Conservation (phyloP, 2,888 invertebrate genomes). For the Hydropsyche betteni region DNA sequence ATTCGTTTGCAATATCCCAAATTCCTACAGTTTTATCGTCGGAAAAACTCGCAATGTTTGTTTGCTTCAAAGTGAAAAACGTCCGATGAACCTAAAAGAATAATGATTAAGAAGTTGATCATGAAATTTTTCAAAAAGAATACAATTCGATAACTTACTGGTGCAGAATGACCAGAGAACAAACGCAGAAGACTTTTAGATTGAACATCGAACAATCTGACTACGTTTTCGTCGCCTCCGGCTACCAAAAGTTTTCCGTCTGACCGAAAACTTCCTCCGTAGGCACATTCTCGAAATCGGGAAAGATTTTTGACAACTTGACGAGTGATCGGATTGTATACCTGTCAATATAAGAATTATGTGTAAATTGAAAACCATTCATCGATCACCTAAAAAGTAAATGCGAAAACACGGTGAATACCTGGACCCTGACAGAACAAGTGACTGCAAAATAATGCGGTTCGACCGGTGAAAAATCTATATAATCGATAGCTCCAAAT, state of each 20-base stretch:
- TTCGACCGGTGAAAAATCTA: conserved; percentile 89
- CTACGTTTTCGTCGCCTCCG: conserved; percentile 88
- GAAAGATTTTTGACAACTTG: conserved; percentile 83
- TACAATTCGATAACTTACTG: conserved; percentile 61
- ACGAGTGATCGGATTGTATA: conserved; percentile 88
- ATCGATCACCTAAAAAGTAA: too few species aligned
- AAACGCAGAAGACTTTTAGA: conserved; percentile 83
- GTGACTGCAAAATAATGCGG: conserved; percentile 94
- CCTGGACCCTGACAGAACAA: conserved; percentile 86
- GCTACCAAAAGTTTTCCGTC: conserved; percentile 87
- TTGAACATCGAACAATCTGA: conserved; percentile 88
- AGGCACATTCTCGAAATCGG: conserved; percentile 83
- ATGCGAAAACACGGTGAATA: conserved; percentile 51
- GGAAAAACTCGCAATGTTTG: conserved; percentile 85
- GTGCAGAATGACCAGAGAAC: conserved; percentile 84
- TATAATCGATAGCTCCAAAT: conserved; percentile 89
- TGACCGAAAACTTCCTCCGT: conserved; percentile 83
- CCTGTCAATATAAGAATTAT: conserved; percentile 59
- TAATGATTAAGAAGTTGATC: too few species aligned
- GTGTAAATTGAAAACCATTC: neutral
- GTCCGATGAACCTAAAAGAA: conserved; percentile 76
- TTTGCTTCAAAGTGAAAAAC: conserved; percentile 80
- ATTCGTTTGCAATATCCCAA: conserved; percentile 93
- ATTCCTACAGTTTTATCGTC: conserved; percentile 87
- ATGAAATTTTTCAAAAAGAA: too few species aligned